Conservation (phyloP, 64 coral and sea anemone genomes). For the Porites lutea region DNA sequence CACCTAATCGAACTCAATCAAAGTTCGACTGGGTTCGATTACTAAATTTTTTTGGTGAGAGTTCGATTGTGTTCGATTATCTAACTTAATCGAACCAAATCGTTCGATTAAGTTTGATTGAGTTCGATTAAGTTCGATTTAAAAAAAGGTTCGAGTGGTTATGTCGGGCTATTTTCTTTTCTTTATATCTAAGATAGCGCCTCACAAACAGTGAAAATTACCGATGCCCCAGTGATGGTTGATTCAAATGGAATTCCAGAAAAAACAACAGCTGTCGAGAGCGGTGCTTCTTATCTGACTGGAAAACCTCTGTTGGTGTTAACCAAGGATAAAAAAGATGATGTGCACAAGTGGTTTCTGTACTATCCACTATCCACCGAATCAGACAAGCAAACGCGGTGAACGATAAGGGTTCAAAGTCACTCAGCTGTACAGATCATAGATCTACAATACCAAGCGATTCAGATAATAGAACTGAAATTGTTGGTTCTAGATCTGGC, state of each 20-base stretch:
- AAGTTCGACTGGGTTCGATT: no score
- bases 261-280: slow-evolving; percentile 46
- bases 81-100: no score
- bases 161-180: not conserved
- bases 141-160: not conserved
- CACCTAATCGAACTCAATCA: no score
- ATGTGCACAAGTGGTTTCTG: slow-evolving; percentile 40
- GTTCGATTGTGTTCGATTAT: no score
- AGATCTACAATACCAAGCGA: no score
- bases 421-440: no score
- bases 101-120: no score
- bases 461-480: no score
- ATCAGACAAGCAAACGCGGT: slow-evolving; percentile 17
- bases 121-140: no score
- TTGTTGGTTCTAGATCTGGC: no score
- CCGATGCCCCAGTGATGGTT: not conserved
- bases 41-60: no score
- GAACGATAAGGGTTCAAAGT: not conserved
- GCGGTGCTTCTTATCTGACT: slow-evolving; percentile 17
- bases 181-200: not conserved
- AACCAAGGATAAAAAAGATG: slow-evolving; percentile 5
- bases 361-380: slow-evolving; percentile 32
- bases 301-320: slow-evolving; percentile 36
- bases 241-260: slow-evolving; percentile 38
- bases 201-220: slow-evolving; percentile 5